These are phyloP conservation scores for Drosophila pectinifera DNA, from an alignment of 1,140 invertebrate species.

Conservation along the genomic window DNA sequence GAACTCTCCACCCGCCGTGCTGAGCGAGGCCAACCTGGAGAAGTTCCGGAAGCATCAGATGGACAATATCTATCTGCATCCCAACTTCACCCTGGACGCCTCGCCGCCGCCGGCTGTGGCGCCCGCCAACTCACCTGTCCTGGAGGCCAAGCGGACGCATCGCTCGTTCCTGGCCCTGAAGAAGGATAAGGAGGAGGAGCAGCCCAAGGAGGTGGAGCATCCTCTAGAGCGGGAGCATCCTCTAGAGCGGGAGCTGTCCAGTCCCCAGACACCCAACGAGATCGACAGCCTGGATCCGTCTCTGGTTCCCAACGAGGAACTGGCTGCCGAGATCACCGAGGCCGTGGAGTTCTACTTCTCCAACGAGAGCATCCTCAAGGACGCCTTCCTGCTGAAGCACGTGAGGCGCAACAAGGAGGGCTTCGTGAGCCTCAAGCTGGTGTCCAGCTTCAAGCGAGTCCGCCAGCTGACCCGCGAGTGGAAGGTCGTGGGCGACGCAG, in stretches of 20 bases:
- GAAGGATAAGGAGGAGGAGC: slow-evolving; percentile 55
- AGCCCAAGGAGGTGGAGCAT: slow-evolving; percentile 8
- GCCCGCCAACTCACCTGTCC: slow-evolving; percentile 62
- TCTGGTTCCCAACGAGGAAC: slow-evolving; percentile 88
- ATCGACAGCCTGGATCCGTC: slow-evolving; percentile 66
- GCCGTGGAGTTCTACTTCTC: slow-evolving; percentile 98
- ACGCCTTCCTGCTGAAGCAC: slow-evolving; percentile 97
- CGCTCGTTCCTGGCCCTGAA: slow-evolving; percentile 75
- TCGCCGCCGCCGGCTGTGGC: slow-evolving; percentile 72
- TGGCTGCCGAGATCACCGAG: slow-evolving; percentile 91
- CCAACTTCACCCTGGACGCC: slow-evolving; percentile 70
- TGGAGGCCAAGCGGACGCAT: slow-evolving; percentile 64
- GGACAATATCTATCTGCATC: slow-evolving; percentile 82
- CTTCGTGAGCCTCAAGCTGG: slow-evolving; percentile 96
- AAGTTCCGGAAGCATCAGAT: slow-evolving; percentile 77
- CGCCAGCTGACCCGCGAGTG: slow-evolving; percentile 97
- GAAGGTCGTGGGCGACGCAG: slow-evolving; percentile 94
- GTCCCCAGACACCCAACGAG: slow-evolving; percentile 55
- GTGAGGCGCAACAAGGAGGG: slow-evolving; percentile 97
- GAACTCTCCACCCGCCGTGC: slow-evolving; percentile 46
- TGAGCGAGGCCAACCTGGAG: slow-evolving; percentile 78
- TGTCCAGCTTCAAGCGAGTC: slow-evolving; percentile 96
- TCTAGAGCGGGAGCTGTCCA: slow-evolving; percentile 4
- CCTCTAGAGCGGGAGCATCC: slow-evolving; percentile 1
- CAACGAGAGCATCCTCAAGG: slow-evolving; percentile 96